Evolutionary conservation across 1,140 invertebrate species (phyloP).

Genomic region (Magallana ariakensis): DNA sequence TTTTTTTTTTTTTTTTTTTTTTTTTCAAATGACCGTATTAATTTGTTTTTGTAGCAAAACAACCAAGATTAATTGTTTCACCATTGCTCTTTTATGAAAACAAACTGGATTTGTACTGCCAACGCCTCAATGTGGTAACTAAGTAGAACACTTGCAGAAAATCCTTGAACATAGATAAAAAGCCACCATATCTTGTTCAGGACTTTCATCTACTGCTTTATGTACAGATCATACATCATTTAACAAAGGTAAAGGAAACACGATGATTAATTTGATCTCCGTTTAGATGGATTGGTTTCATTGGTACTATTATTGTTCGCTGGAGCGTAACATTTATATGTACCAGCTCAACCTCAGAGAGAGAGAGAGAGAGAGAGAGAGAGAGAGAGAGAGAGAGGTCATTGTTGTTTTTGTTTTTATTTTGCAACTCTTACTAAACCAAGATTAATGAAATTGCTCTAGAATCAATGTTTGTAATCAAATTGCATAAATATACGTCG

Average conservation of each 20-base stretch:
- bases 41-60: neutral
- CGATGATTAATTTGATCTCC: neutral
- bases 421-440: neutral
- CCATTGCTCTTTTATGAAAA: neutral
- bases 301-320: neutral
- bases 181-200: neutral
- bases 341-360: neutral
- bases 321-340: neutral
- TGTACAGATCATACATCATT: neutral
- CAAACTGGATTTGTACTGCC: neutral
- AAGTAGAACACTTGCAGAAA: neutral
- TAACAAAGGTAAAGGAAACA: neutral
- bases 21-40: no score
- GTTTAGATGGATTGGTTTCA: neutral
- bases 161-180: neutral
- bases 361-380: neutral
- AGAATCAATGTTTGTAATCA: no score
- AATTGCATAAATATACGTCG: no score
- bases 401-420: neutral
- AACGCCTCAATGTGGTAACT: neutral
- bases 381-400: neutral
- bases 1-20: no score
- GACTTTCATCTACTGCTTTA: slow-evolving; percentile 16
- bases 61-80: neutral
- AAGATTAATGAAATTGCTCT: no score